These are phyloP conservation scores for Psittacula echo DNA, from an alignment of 2,797 vertebrate species.

Conservation along the genomic window DNA sequence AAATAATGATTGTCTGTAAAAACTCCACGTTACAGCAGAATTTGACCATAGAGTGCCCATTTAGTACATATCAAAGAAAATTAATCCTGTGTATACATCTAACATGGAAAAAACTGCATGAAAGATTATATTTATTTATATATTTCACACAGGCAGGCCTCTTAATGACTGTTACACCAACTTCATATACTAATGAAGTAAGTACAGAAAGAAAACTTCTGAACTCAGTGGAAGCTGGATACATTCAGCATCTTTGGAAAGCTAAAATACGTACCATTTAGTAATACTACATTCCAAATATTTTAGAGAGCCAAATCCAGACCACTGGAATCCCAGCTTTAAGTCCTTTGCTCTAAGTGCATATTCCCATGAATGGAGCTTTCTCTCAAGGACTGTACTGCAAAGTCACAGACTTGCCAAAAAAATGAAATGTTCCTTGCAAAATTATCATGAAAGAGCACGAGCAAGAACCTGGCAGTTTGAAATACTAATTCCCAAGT, in stretches of 20 bases:
- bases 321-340: background rate
- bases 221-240: background rate
- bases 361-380: background rate
- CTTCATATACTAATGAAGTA: background rate
- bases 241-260: background rate
- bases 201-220: background rate
- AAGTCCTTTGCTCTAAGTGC: background rate
- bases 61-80: background rate
- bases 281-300: background rate
- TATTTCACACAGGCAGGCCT: background rate
- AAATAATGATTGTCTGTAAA: background rate
- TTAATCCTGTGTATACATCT: background rate
- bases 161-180: background rate
- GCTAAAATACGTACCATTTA: background rate
- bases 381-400: background rate
- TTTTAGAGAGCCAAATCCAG: background rate
- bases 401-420: background rate
- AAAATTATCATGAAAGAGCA: background rate
- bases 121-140: background rate
- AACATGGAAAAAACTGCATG: background rate
- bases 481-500: background rate
- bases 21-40: background rate
- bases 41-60: background rate
- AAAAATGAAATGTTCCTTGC: background rate
- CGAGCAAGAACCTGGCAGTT: background rate